These are phyloP conservation scores for Penaeus monodon DNA, from an alignment of 2,888 invertebrate genomes.

Conservation along the genomic window DNA sequence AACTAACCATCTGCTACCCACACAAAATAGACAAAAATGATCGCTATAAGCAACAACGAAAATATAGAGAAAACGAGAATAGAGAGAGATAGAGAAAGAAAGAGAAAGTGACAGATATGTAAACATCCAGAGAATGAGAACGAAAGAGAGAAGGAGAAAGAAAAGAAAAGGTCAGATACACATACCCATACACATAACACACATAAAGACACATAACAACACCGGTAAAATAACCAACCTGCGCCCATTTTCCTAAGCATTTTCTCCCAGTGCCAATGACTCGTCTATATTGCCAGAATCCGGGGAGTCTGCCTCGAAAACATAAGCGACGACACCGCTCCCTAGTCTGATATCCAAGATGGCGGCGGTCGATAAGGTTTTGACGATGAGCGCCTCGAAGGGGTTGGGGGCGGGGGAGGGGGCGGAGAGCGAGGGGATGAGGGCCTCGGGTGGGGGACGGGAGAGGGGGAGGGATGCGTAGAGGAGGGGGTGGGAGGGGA, in stretches of 20 bases:
- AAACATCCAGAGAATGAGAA: not conserved
- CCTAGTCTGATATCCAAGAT: slow-evolving; percentile 54
- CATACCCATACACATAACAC: too few species aligned
- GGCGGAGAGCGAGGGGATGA: not conserved
- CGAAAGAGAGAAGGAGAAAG: not conserved
- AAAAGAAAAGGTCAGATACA: too few species aligned
- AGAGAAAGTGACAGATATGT: not conserved
- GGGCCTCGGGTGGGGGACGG: not conserved
- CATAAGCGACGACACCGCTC: slow-evolving; percentile 47
- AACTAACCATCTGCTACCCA: too few species aligned
- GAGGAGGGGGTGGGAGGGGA: not conserved
- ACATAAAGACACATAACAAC: too few species aligned
- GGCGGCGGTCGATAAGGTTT: slow-evolving; percentile 56
- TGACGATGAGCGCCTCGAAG: slow-evolving; percentile 33
- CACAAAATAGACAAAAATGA: too few species aligned
- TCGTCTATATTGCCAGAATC: slow-evolving; percentile 16
- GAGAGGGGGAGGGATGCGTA: not conserved
- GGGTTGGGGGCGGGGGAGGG: slow-evolving; percentile 16
- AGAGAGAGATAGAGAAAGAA: not conserved
- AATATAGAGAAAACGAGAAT: not conserved
- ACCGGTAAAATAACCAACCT: too few species aligned
- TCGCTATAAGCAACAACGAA: not conserved
- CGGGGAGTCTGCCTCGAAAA: slow-evolving; percentile 36
- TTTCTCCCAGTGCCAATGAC: not conserved
- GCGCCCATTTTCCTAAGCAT: not conserved